A percentile compares a stretch with the other conserved stretches of the same genome.
phyloP scores from a whole-genome alignment of 2,888 invertebrate genomes.

The Cylloceria caligata region DNA sequence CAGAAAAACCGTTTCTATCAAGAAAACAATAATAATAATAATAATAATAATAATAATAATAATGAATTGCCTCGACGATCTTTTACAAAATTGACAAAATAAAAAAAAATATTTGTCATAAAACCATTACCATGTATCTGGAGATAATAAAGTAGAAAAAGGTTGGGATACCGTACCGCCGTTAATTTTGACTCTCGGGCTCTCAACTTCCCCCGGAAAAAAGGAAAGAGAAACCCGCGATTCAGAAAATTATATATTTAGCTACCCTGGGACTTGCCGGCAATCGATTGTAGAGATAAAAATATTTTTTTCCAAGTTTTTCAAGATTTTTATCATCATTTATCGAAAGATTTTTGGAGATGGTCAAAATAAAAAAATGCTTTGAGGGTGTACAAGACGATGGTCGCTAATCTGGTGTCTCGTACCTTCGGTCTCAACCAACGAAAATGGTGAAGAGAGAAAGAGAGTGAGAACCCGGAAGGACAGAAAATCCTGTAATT shows the following conservation, averaged over 20 bases:
- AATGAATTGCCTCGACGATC: too few relatives aligned
- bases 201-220: too few relatives aligned
- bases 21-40: not conserved
- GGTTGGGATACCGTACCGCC: too few relatives aligned
- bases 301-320: not conserved
- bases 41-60: too few relatives aligned
- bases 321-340: not conserved
- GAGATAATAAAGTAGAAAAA: too few relatives aligned
- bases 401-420: constrained; percentile 39
- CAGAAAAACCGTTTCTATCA: not conserved
- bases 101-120: too few relatives aligned
- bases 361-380: not conserved
- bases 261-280: not conserved
- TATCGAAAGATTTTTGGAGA: constrained; percentile 3
- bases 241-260: too few relatives aligned
- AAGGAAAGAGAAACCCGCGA: too few relatives aligned
- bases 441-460: constrained; percentile 8
- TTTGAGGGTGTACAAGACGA: not conserved
- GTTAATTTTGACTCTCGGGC: not conserved
- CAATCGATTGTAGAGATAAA: not conserved
- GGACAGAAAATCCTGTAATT: constrained; percentile 68
- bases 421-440: constrained; percentile 1
- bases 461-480: not conserved
- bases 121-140: too few relatives aligned
- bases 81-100: too few relatives aligned